Conservation (phyloP, 2,888 invertebrate species). For the Cactoblastis cactorum region DNA sequence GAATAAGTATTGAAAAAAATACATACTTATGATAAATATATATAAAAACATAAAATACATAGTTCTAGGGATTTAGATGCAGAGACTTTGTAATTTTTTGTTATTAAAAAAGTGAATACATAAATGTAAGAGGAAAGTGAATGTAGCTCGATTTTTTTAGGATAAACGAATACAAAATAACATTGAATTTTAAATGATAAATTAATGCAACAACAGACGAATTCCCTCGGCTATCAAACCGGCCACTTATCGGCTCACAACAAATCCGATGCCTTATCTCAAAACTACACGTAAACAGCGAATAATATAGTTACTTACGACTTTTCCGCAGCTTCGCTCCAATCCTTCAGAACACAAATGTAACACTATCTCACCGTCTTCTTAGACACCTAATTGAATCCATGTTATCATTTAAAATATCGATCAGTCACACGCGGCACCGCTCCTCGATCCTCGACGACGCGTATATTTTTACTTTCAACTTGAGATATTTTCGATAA, state of each 20-base stretch:
- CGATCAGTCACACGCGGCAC: conserved; percentile 74
- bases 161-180: not conserved
- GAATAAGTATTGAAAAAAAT: too few relatives aligned
- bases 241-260: conserved; percentile 56
- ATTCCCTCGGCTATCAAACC: conserved; percentile 25
- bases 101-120: too few relatives aligned
- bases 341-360: conserved; percentile 38
- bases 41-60: too few relatives aligned
- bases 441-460: conserved; percentile 54
- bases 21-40: too few relatives aligned
- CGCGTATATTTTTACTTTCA: conserved; percentile 75
- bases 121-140: too few relatives aligned
- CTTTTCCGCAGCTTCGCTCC: conserved; percentile 32
- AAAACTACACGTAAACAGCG: conserved; percentile 49
- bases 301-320: conserved; percentile 65
- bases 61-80: too few relatives aligned
- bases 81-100: too few relatives aligned
- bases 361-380: conserved; percentile 56
- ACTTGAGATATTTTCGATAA: conserved; percentile 62
- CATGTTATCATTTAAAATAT: conserved; percentile 79
- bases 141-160: not conserved
- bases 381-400: conserved; percentile 71
- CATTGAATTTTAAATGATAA: not conserved
- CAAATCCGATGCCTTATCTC: conserved; percentile 63
- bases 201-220: not conserved